These are phyloP conservation scores for Parnassius glacialis DNA, from an alignment of 2,888 invertebrate genomes.

Conservation along the genomic window DNA sequence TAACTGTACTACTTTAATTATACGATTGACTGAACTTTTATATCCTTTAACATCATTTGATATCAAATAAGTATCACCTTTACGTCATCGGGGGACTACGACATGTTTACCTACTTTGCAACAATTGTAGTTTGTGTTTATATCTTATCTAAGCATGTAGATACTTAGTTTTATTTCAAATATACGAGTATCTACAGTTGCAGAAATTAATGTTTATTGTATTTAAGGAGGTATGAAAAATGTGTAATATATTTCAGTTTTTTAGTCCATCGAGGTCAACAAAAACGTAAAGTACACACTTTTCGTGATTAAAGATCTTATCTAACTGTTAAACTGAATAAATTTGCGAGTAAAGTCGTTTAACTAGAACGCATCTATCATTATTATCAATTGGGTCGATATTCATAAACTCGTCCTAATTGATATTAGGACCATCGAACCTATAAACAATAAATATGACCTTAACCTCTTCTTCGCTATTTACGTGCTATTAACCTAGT, in stretches of 20 bases:
- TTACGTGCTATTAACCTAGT: no score
- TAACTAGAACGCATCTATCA: background rate
- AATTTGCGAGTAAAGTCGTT: no score
- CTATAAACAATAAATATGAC: slow-evolving; percentile 11
- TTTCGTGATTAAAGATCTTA: no score
- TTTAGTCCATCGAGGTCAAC: no score
- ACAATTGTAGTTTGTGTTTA: background rate
- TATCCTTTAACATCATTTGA: slow-evolving; percentile 5
- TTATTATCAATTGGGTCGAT: slow-evolving; percentile 4
- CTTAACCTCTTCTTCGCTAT: slow-evolving; percentile 14
- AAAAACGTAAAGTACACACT: no score
- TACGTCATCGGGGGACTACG: slow-evolving; percentile 4
- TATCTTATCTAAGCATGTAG: slow-evolving; percentile 15
- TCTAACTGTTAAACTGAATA: no score
- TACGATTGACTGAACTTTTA: slow-evolving; percentile 13
- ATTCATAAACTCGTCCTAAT: slow-evolving; percentile 3
- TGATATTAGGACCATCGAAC: slow-evolving; percentile 11
- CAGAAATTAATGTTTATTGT: no score
- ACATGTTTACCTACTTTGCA: slow-evolving; percentile 14
- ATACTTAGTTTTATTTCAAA: no score
- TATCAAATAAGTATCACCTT: slow-evolving; percentile 8
- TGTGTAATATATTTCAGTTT: no score
- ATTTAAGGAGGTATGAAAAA: no score
- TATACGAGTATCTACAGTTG: no score
- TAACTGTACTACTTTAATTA: background rate